Evolutionary conservation across 2,888 invertebrate species (phyloP).

Genomic region (Hirtodrosophila cameraria): DNA sequence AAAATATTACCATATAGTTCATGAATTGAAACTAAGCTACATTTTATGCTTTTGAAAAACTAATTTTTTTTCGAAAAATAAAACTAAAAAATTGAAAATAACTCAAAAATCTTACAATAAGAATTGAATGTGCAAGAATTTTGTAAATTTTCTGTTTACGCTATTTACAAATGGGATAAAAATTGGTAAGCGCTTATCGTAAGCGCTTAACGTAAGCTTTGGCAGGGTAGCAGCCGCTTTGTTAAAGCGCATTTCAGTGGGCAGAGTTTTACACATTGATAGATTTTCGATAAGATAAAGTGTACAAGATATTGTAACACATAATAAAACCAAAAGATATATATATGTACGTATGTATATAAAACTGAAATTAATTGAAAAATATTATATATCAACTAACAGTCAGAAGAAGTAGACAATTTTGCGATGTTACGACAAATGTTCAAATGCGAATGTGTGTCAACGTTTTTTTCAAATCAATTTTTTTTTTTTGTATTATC

Average conservation of each 20-base stretch:
- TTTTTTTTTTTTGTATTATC: slow-evolving; percentile 28
- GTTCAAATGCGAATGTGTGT: slow-evolving; percentile 75
- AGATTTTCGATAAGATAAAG: slow-evolving; percentile 23
- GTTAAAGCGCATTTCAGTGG: slow-evolving; percentile 34
- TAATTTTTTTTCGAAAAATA: background rate
- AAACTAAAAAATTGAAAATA: background rate
- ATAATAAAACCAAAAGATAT: slow-evolving; percentile 7
- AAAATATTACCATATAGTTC: too few species aligned
- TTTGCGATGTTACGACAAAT: slow-evolving; percentile 58
- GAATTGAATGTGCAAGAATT: slow-evolving; percentile 51
- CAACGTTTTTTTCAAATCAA: slow-evolving; percentile 66
- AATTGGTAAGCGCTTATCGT: slow-evolving; percentile 41
- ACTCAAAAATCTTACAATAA: slow-evolving; percentile 4
- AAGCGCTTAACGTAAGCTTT: slow-evolving; percentile 27
- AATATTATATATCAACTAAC: slow-evolving; percentile 29
- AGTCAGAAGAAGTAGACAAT: slow-evolving; percentile 46
- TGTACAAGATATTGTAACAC: slow-evolving; percentile 8
- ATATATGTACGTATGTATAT: slow-evolving; percentile 1
- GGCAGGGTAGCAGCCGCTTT: slow-evolving; percentile 62
- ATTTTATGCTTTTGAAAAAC: too few species aligned
- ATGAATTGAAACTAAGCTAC: too few species aligned
- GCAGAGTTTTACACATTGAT: slow-evolving; percentile 17
- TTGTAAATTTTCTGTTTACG: slow-evolving; percentile 30
- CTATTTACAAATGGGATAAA: slow-evolving; percentile 46
- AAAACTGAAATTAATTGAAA: slow-evolving; percentile 28